Evolutionary conservation across 2,113 vertebrate species (phyloP).

Genomic region (Psilopsiagon aymara): DNA sequence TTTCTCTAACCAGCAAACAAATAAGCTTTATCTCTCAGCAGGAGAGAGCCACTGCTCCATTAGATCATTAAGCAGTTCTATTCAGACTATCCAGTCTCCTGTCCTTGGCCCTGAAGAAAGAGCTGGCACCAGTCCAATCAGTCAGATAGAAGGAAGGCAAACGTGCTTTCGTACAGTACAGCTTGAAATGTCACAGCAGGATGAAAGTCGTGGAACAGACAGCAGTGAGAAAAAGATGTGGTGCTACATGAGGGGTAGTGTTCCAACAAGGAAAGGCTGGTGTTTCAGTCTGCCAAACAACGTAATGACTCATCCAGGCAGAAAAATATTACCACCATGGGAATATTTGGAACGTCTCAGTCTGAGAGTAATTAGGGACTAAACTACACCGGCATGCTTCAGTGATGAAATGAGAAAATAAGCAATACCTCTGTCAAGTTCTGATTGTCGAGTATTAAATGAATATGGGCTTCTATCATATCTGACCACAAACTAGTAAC

Average conservation of each 20-base stretch:
- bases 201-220: slow-evolving; percentile 77
- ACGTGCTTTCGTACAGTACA: slow-evolving; percentile 71
- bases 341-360: slow-evolving; percentile 88
- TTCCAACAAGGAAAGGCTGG: slow-evolving; percentile 83
- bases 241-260: slow-evolving; percentile 78
- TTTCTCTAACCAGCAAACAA: slow-evolving; percentile 80
- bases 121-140: slow-evolving; percentile 81
- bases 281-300: slow-evolving; percentile 91
- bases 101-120: slow-evolving; percentile 84
- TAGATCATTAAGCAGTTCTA: slow-evolving; percentile 81
- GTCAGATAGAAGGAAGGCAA: slow-evolving; percentile 77
- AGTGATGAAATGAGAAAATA: slow-evolving; percentile 85
- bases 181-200: slow-evolving; percentile 79
- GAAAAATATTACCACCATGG: slow-evolving; percentile 94
- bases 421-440: slow-evolving; percentile 84
- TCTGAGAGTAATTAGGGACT: slow-evolving; percentile 96
- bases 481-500: slow-evolving; percentile 75
- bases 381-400: slow-evolving; percentile 91
- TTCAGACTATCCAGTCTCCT: slow-evolving; percentile 77
- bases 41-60: slow-evolving; percentile 78
- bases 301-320: slow-evolving; percentile 92
- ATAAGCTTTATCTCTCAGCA: slow-evolving; percentile 79
- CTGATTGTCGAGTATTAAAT: slow-evolving; percentile 80
- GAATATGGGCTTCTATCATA: slow-evolving; percentile 76
- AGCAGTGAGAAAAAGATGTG: slow-evolving; percentile 71